Percentiles rank a stretch among this genome's conserved stretches.
phyloP scores from a whole-genome alignment of 35 echinoderm and acorn worm species.

The Apostichopus japonicus region DNA sequence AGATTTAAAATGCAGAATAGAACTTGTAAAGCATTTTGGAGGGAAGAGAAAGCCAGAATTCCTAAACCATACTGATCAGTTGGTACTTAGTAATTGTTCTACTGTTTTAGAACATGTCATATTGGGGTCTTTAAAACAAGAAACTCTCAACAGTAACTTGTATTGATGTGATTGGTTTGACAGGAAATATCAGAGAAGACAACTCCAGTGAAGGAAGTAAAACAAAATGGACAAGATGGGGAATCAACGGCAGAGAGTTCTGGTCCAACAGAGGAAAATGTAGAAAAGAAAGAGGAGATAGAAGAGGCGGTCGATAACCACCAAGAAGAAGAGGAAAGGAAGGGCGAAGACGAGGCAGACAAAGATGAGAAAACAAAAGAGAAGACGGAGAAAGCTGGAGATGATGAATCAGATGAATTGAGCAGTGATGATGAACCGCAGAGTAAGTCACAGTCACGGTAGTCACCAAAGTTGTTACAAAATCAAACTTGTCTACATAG shows the following conservation, averaged over 20 bases:
- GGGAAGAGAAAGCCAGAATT: too few species aligned
- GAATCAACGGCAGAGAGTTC: not conserved
- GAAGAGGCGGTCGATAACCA: not conserved
- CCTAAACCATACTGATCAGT: too few species aligned
- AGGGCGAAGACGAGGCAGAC: conserved; percentile 12
- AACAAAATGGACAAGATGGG: conserved; percentile 50
- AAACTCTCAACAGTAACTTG: too few species aligned
- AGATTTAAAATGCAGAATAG: too few species aligned
- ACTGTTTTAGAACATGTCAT: too few species aligned
- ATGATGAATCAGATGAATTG: conserved; percentile 53
- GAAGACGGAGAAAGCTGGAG: conserved; percentile 13
- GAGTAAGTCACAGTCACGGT: not conserved
- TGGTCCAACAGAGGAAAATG: not conserved
- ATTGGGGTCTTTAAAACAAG: too few species aligned
- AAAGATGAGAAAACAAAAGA: conserved; percentile 34
- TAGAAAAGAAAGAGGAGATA: not conserved
- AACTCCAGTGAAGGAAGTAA: conserved; percentile 26
- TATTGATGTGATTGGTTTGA: not conserved
- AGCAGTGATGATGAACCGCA: conserved; percentile 68
- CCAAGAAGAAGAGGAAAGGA: conserved; percentile 10
- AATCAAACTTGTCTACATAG: too few species aligned
- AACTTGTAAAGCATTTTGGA: too few species aligned
- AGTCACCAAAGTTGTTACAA: too few species aligned
- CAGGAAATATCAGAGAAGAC: conserved; percentile 6
- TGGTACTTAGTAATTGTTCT: too few species aligned